Evolutionary conservation across 2,888 invertebrate species (phyloP).

Genomic region (Erynnis tages): DNA sequence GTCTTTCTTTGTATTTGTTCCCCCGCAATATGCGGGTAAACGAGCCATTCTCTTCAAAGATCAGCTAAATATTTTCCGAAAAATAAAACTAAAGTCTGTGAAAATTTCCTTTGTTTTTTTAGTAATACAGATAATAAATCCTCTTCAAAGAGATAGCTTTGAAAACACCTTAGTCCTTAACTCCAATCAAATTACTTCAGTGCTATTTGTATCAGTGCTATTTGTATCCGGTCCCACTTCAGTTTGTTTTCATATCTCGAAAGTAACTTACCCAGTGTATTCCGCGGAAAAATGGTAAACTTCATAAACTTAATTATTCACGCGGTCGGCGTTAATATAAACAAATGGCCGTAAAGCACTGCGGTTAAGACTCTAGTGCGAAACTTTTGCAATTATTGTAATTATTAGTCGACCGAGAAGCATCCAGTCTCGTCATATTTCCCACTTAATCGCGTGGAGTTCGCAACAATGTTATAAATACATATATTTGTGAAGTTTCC

Average conservation of each 20-base stretch:
- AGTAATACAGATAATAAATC: too few relatives aligned
- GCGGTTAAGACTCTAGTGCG: constrained; percentile 60
- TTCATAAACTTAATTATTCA: constrained; percentile 43
- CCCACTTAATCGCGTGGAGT: constrained; percentile 70
- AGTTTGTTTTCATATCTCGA: background rate
- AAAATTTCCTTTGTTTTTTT: too few relatives aligned
- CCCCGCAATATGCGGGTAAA: too few relatives aligned
- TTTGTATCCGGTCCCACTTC: background rate
- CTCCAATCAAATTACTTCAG: too few relatives aligned
- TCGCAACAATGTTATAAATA: constrained; percentile 66
- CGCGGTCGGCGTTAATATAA: constrained; percentile 41
- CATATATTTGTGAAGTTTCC: constrained; percentile 63
- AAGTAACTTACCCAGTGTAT: background rate
- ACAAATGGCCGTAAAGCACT: constrained; percentile 60
- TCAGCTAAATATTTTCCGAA: too few relatives aligned
- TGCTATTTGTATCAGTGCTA: background rate
- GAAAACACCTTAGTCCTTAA: too few relatives aligned
- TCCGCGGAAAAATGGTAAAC: constrained; percentile 39
- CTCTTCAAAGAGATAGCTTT: too few relatives aligned
- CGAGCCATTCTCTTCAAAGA: too few relatives aligned
- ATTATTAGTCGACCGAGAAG: constrained; percentile 69
- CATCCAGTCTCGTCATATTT: constrained; percentile 71
- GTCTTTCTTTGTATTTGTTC: too few relatives aligned
- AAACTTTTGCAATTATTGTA: constrained; percentile 78
- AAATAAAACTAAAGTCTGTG: too few relatives aligned